Base-by-base conservation (phyloP, 2,797 vertebrate genomes). In the Pogoniulus pusillus region DNA sequence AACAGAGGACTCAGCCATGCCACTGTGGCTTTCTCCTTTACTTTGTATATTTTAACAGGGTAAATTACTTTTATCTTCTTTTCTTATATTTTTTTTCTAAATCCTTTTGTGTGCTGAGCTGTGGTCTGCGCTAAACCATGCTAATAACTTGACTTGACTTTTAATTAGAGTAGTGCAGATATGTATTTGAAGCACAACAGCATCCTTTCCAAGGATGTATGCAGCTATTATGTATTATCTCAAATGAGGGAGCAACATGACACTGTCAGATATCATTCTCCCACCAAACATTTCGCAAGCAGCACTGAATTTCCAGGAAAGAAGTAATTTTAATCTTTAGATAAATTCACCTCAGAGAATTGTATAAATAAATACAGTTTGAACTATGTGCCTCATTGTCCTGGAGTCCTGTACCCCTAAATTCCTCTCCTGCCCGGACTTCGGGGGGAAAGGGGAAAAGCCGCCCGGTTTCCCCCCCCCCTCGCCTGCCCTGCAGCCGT, bases 151-250 rank as follows among this genome's bases (percentile, higher is more conserved):
- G 41, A 73, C 23, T 94, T 90, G 92, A 69, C 84, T 91, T 94
- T 93, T 92, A 96, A 93, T 84, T 94, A 49, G 65, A 88, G n/a
- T n/a, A 43, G 13, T 80, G 17, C 47, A 81, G 43, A 75, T 41
- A 81, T 37, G 37, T 66, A 85, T 95, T 95, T 94, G n/a, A 63
- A 82, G 13, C 8, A 90, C 63, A 80, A 27, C 18, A 49, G 11
- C 23, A 34, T 74, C 74, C 76, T 96, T 94, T 75, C 66, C 66
- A 91, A 93, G 73, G 54, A 13, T 90, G 51, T n/a, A 5, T 34
- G 45, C 2, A 22, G 10, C 4, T 60, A 41, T 66, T 66, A 20
- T 14, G 9, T 29, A 24, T 55, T 75, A 51, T 41, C 9, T 27
- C 32, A 58, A 16, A 16, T 69, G 47, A 81, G 30, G 7, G 14